Percentiles rank a stretch among this genome's conserved stretches.
phyloP scores from a whole-genome alignment of 30 jellyfish, hydroid and myxozoan genomes.

The Aurelia sp. region DNA sequence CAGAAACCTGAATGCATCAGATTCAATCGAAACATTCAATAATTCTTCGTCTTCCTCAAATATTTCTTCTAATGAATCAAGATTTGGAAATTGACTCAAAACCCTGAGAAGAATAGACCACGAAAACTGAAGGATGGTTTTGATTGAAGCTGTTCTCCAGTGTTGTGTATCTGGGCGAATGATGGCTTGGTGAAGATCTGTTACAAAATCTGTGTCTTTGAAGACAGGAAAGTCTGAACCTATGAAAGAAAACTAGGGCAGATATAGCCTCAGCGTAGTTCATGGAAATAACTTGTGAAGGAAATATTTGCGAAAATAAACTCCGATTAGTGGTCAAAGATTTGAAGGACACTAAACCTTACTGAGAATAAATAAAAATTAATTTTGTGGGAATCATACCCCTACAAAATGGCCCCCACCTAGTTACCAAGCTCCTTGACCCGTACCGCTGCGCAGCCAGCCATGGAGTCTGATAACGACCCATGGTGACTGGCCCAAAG shows the following conservation, averaged over 20 bases:
- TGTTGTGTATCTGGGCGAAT: slow-evolving; percentile 67
- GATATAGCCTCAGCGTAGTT: too few relatives aligned
- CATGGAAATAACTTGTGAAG: too few relatives aligned
- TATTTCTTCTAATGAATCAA: slow-evolving; percentile 62
- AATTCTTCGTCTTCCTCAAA: slow-evolving; percentile 86
- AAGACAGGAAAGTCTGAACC: slow-evolving; percentile 71
- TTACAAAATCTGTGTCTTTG: slow-evolving; percentile 60
- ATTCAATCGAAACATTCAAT: slow-evolving; percentile 62
- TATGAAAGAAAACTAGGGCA: background rate
- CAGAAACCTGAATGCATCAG: slow-evolving; percentile 67
- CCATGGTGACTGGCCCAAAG: too few relatives aligned
- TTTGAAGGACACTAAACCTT: too few relatives aligned
- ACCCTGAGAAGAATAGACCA: slow-evolving; percentile 86
- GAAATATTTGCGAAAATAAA: too few relatives aligned
- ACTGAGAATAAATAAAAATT: too few relatives aligned
- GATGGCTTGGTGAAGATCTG: slow-evolving; percentile 57
- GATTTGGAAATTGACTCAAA: slow-evolving; percentile 64
- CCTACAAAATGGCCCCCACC: too few relatives aligned
- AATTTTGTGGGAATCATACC: too few relatives aligned
- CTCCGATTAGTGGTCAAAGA: too few relatives aligned
- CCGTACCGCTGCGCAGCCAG: too few relatives aligned
- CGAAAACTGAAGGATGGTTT: slow-evolving; percentile 54
- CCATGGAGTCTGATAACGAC: too few relatives aligned
- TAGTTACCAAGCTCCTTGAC: too few relatives aligned
- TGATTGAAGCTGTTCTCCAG: slow-evolving; percentile 83